Evolutionary conservation across 2,797 vertebrate genomes (phyloP), one percentile per base, ranked within the genome.

Genomic region (Melanotaenia nigrans): DNA sequence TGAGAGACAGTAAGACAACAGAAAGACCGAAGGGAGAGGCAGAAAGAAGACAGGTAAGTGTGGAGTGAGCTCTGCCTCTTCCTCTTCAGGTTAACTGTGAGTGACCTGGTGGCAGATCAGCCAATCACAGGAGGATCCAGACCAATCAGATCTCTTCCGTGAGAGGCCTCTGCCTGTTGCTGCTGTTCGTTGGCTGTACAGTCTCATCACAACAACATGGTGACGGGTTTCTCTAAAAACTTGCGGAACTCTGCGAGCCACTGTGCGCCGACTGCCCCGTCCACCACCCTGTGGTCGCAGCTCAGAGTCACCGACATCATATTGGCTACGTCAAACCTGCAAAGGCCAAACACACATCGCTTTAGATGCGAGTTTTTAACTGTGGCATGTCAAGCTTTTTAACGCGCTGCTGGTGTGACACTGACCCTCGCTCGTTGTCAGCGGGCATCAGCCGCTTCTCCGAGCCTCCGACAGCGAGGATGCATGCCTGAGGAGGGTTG

Each of bases 181-280:
- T 62, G 84, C 53, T 49, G 64, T 66, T 70, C 40, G 5, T 51
- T 24, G 36, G 70, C 82, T 61, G 75, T 78, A 64, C 56, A 84
- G 86, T 90, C 86, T 75, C 18, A 67, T 97, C 94, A 99, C 91
- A 99, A 93, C 91, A 99, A 92, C 98, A 99, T 98, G 71, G 95
- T 98, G 85, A 95, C 67, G 0, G 98, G 98, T 81, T 96, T 99
- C 90, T 99, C 97, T 88, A 99, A 90, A 88, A 97, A 96, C 82
- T 94, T 97, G 86, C 96, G 96, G 94, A 99, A 99, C 86, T 98
- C 97, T 0, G 96, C 95, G 56, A 99, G 96, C 97, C 98, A 99
- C 92, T 99, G 97, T 0, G 97, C 97, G 4, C 98, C 97, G 18
- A 99, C 96, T 0, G 98, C 97, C 58, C 98, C 98, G 0, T 99